Evolutionary conservation across 37 sponge, comb jelly and placozoan species (phyloP).

Genomic region (Crambe crambe): DNA sequence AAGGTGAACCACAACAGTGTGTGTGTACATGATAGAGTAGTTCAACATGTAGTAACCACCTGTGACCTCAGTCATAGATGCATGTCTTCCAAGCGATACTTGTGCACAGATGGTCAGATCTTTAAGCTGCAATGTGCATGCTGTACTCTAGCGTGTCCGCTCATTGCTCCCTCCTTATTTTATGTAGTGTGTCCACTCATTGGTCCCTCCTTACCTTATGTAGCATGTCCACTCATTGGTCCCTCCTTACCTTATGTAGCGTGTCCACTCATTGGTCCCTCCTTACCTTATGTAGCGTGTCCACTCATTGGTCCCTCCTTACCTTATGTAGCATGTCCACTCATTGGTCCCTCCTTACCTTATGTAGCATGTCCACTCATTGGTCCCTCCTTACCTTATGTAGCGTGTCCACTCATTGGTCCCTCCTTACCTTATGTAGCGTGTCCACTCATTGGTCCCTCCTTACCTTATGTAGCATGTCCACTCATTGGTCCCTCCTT

Average conservation of each 20-base stretch:
- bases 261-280: background rate
- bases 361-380: conserved; percentile 72
- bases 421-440: conserved; percentile 34
- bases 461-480: conserved; percentile 35
- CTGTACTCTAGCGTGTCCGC: background rate
- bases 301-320: conserved; percentile 78
- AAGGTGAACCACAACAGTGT: too few relatives aligned
- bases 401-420: background rate
- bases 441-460: conserved; percentile 80
- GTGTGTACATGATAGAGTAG: too few relatives aligned
- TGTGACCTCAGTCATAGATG: too few relatives aligned
- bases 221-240: too few relatives aligned
- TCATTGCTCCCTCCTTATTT: background rate
- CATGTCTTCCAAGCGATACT: too few relatives aligned
- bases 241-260: too few relatives aligned
- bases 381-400: conserved; percentile 75
- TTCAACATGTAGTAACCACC: too few relatives aligned
- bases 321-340: background rate
- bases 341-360: background rate
- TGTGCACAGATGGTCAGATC: too few relatives aligned
- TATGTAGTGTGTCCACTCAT: conserved; percentile 71
- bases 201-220: conserved; percentile 73
- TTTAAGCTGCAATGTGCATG: too few relatives aligned
- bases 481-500: background rate
- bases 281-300: conserved; percentile 52